phyloP scores from a whole-genome alignment of 2,113 vertebrate species.

The Centropristis striata region DNA sequence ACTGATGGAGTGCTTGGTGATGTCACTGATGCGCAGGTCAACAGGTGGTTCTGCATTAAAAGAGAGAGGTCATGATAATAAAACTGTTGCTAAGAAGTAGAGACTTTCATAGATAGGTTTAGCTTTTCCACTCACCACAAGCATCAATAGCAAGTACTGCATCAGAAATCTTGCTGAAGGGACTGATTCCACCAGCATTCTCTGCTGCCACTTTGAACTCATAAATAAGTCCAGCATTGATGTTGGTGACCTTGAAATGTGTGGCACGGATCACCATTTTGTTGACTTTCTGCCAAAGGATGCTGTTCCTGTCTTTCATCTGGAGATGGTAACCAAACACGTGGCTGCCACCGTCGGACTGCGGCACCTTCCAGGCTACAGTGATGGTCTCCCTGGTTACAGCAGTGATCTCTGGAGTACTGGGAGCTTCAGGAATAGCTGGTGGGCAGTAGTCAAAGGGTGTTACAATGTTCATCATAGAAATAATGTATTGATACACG shows the following conservation, averaged over 20 bases:
- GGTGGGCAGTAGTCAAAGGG: constrained; percentile 24
- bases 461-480: background rate
- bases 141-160: constrained; percentile 97
- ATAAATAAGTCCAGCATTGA: constrained; percentile 95
- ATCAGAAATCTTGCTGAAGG: constrained; percentile 93
- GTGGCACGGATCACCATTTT: constrained; percentile 95
- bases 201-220: constrained; percentile 98
- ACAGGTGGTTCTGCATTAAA: constrained; percentile 91
- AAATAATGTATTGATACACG: too few species aligned
- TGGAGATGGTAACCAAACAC: constrained; percentile 95
- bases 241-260: constrained; percentile 93
- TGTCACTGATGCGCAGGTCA: constrained; percentile 92
- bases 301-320: constrained; percentile 98
- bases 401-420: constrained; percentile 90
- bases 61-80: constrained; percentile 37
- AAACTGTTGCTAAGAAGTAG: background rate
- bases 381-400: constrained; percentile 94
- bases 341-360: constrained; percentile 93
- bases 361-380: constrained; percentile 95
- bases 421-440: constrained; percentile 94
- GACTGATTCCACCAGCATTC: constrained; percentile 95
- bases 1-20: constrained; percentile 93
- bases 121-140: constrained; percentile 90
- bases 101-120: background rate
- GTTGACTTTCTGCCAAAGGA: constrained; percentile 96